Conservation (phyloP, 2,888 invertebrate genomes). For the Cistogaster globosa region DNA sequence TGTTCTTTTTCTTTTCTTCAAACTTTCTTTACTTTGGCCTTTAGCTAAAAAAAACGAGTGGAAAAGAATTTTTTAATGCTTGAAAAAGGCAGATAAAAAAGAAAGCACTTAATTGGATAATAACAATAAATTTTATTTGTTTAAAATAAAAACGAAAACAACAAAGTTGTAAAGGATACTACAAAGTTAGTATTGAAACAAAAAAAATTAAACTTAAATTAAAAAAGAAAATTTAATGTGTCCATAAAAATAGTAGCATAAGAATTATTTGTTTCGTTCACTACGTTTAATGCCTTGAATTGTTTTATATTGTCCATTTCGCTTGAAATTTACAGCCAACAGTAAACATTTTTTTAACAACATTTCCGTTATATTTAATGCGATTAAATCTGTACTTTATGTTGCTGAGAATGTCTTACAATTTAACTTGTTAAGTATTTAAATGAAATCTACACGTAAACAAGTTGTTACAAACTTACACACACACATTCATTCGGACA, state of each 20-base stretch:
- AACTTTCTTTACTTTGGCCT: slow-evolving; percentile 21
- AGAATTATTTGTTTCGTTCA: background rate
- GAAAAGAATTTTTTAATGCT: slow-evolving; percentile 22
- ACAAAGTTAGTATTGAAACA: background rate
- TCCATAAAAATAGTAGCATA: no score
- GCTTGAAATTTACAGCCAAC: background rate
- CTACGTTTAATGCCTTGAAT: background rate
- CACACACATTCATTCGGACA: background rate
- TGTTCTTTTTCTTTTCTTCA: slow-evolving; percentile 13
- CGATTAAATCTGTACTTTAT: slow-evolving; percentile 33
- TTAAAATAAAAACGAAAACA: slow-evolving; percentile 18
- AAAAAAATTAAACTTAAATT: background rate
- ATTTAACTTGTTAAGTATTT: slow-evolving; percentile 26
- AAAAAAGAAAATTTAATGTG: background rate
- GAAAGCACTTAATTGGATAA: slow-evolving; percentile 63
- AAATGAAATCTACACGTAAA: slow-evolving; percentile 12
- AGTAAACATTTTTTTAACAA: slow-evolving; percentile 28
- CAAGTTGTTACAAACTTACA: background rate
- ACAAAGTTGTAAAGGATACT: background rate
- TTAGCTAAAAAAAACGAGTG: slow-evolving; percentile 15
- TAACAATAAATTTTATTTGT: slow-evolving; percentile 61
- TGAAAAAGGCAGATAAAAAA: background rate
- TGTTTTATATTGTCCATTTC: background rate
- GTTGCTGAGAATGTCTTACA: slow-evolving; percentile 28
- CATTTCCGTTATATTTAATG: slow-evolving; percentile 31